These are phyloP conservation scores for Paguma larvata DNA, from an alignment of 2,797 vertebrate genomes.

Conservation along the genomic window DNA sequence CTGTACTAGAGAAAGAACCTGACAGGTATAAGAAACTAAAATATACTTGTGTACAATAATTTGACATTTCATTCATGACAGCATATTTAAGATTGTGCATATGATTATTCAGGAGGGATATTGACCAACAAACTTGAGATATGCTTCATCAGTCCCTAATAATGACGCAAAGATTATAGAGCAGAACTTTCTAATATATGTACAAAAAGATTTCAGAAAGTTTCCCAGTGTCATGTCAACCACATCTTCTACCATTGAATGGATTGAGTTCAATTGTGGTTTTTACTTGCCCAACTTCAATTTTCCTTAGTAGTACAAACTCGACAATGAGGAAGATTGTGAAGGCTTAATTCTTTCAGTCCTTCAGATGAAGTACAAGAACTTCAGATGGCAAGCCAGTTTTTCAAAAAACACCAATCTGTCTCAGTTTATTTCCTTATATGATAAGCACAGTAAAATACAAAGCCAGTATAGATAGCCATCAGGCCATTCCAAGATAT, in stretches of 20 bases:
- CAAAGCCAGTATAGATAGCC: neutral
- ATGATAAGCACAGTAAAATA: neutral
- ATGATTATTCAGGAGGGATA: neutral
- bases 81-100: neutral
- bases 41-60: neutral
- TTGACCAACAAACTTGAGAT: neutral
- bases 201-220: neutral
- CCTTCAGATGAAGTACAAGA: neutral
- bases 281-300: neutral
- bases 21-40: conserved; percentile 17
- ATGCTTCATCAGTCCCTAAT: neutral
- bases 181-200: neutral
- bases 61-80: neutral
- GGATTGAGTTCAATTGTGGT: neutral
- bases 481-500: neutral
- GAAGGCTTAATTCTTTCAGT: neutral
- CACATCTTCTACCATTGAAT: neutral
- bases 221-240: neutral
- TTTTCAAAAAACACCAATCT: neutral
- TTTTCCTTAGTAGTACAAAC: neutral
- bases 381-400: neutral
- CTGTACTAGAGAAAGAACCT: neutral
- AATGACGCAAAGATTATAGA: neutral
- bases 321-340: neutral
- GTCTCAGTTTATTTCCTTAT: neutral